Percentiles rank a stretch among this genome's conserved stretches.
Evolutionary conservation across 1,140 invertebrate genomes (phyloP).

Genomic region (Vanessa tameamea): DNA sequence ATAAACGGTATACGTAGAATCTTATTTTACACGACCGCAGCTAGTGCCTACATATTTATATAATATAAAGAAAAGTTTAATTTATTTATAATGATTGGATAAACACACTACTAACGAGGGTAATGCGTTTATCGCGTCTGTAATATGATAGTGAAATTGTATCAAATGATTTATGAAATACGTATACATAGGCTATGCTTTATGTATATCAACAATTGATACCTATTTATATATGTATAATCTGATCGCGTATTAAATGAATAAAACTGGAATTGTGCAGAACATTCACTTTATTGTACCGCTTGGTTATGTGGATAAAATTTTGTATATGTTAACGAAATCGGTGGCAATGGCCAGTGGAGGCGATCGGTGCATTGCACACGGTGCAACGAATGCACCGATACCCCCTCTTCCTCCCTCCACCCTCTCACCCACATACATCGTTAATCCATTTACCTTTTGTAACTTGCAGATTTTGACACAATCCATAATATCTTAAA

Average conservation of each 20-base stretch:
- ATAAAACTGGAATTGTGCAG: slow-evolving; percentile 21
- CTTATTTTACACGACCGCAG: too few relatives aligned
- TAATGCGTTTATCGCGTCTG: too few relatives aligned
- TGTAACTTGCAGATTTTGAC: slow-evolving; percentile 11
- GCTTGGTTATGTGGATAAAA: slow-evolving; percentile 29
- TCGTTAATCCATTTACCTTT: slow-evolving; percentile 16
- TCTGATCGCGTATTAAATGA: slow-evolving; percentile 5
- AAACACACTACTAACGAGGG: too few relatives aligned
- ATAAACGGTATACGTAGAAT: too few relatives aligned
- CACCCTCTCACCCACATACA: slow-evolving; percentile 29
- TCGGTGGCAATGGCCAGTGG: slow-evolving; percentile 66
- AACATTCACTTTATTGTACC: slow-evolving; percentile 31
- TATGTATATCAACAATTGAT: too few relatives aligned
- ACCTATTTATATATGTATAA: too few relatives aligned
- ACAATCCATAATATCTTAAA: background rate
- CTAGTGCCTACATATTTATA: too few relatives aligned
- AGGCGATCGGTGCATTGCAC: slow-evolving; percentile 54
- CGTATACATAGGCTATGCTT: too few relatives aligned
- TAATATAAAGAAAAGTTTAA: too few relatives aligned
- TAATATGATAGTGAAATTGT: too few relatives aligned
- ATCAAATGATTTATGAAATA: too few relatives aligned
- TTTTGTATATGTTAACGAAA: slow-evolving; percentile 56
- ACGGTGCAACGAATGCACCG: slow-evolving; percentile 57
- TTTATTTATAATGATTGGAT: too few relatives aligned
- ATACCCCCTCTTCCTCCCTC: slow-evolving; percentile 34